Base-by-base conservation (phyloP, 2,888 invertebrate species). In the Hetaerina titia region DNA sequence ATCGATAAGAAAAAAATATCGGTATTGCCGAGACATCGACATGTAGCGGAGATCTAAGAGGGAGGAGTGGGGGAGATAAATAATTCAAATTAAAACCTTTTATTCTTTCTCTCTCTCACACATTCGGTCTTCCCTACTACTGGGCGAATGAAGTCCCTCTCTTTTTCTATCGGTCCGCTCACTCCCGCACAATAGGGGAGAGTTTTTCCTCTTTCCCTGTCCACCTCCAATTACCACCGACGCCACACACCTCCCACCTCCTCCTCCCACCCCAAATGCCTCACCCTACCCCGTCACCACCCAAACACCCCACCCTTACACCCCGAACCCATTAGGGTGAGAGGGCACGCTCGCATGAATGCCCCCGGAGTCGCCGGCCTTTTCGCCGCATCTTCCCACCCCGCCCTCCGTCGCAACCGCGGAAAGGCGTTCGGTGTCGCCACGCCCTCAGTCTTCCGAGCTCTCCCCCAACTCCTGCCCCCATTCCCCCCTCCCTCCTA, bases 21-120 rank as follows among this genome's bases (percentile, higher is more conserved):
- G 45, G 2, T 4, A 45, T 45, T 45, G 45, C 4, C 45, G 45
- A 45, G 45, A 45, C 45, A 45, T 45, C 45, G 45, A 45, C 45
- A 45, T 45, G 45, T 45, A 45, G 13, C 1, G 81, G 81, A 13
- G 81, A 81, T 31, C 25, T 15, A 81, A 81, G 81, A 31, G 81
- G 22, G n/a, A 69, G 8, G n/a, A 69, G n/a, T 69, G 81, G 81
- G 31, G 81, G 81, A 25, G 81, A 81, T 81, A 81, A 81, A 81
- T 81, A 81, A 81, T 31, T 81, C 81, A 81, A 81, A 81, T 31
- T 0, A 31, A 81, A 81, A 81, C 81, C 81, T 81, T 81, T 81
- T 81, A 81, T 13, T 81, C 81, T 69, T n/a, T 11, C 69, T 69
- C 69, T 81, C 31, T 0, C 81, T 15, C 25, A 22, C 81, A 0